Conservation (phyloP, 2,113 vertebrate genomes). For the Calypte anna region DNA sequence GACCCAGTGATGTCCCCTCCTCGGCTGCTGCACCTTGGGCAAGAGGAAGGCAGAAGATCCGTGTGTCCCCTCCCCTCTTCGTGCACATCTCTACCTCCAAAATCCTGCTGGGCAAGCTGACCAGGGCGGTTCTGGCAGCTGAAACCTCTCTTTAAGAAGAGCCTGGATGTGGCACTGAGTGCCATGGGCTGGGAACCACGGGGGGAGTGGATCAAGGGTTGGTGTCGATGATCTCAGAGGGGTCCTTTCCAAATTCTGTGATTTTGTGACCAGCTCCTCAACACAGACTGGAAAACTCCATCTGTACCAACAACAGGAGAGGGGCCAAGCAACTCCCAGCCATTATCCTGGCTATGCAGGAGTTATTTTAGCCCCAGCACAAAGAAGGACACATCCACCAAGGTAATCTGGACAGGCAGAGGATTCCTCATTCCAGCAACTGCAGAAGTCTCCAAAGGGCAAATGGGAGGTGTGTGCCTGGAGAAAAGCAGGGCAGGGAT, state of each 20-base stretch:
- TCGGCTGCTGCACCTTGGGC: accelerated
- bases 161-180: too few relatives aligned
- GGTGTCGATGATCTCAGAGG: too few relatives aligned
- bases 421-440: not conserved
- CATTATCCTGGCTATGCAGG: not conserved
- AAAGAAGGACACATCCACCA: accelerated
- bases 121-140: too few relatives aligned
- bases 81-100: not conserved
- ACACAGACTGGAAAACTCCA: not conserved
- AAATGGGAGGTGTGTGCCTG: not conserved
- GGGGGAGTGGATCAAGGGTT: too few relatives aligned
- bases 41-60: not conserved
- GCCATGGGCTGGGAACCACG: too few relatives aligned
- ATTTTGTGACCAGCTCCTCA: not conserved
- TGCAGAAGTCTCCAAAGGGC: not conserved
- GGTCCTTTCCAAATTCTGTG: too few relatives aligned
- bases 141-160: not conserved
- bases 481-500: not conserved
- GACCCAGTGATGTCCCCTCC: not conserved
- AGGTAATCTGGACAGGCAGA: accelerated
- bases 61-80: not conserved
- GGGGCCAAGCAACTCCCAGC: not conserved
- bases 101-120: not conserved
- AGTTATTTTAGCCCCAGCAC: not conserved
- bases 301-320: not conserved